A percentile compares a stretch with the other conserved stretches of the same genome.
Evolutionary conservation across 2,888 invertebrate genomes (phyloP).

Genomic region (Rhorus exstirpatorius): DNA sequence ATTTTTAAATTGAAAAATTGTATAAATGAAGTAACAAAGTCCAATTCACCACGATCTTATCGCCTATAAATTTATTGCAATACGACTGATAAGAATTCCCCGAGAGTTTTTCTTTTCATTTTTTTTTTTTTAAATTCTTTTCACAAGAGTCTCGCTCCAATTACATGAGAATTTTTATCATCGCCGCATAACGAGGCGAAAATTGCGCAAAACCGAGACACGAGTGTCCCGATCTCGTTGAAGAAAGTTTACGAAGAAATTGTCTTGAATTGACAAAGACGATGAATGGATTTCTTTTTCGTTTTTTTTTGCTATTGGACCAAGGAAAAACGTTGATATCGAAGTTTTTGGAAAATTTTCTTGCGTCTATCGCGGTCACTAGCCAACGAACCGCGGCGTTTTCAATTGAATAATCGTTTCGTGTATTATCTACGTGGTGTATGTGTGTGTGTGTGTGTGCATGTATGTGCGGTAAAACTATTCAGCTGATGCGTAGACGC

Average conservation of each 20-base stretch:
- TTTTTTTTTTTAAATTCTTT: too few species aligned
- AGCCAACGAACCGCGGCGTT: conserved; percentile 53
- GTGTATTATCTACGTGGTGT: conserved; percentile 41
- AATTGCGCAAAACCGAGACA: not conserved
- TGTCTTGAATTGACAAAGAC: not conserved
- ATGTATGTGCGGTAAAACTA: not conserved
- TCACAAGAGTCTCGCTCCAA: conserved; percentile 12
- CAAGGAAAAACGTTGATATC: not conserved
- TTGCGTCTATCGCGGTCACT: conserved; percentile 37
- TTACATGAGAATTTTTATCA: not conserved
- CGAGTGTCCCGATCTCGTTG: not conserved
- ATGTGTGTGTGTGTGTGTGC: conserved; percentile 1
- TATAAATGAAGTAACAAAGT: not conserved
- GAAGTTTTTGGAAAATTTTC: conserved; percentile 51
- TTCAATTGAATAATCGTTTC: conserved; percentile 80
- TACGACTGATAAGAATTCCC: conserved; percentile 12
- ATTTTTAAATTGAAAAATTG: not conserved
- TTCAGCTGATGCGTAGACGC: conserved; percentile 69
- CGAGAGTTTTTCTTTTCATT: not conserved
- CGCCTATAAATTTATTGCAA: not conserved
- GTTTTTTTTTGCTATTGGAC: not conserved
- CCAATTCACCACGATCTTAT: not conserved
- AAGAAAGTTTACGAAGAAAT: conserved; percentile 22
- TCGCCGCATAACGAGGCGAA: not conserved
- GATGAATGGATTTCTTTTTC: not conserved